Evolutionary conservation across 2,113 vertebrate species (phyloP), one percentile per base, ranked within the genome.

Genomic region (Pelusios castaneus): DNA sequence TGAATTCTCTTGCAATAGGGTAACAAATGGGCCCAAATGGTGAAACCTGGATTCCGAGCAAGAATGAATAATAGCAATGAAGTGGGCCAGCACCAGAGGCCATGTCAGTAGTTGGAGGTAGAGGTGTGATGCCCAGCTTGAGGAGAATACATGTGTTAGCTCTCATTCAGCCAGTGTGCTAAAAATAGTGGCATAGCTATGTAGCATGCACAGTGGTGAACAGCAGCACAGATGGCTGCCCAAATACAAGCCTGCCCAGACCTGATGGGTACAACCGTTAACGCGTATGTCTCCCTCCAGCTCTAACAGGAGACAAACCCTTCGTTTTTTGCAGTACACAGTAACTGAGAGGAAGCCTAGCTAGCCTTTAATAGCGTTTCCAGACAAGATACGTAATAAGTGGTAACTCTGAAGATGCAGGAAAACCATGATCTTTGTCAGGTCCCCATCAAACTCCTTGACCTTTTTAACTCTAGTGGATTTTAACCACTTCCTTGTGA

Each of bases 371-470:
- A n/a, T 67, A 16, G 34, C n/a, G 17, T 38, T 67, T 67, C 63
- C 0, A 9, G 41, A 25, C 41, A 34, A 1, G 85, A 22, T 1
- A 0, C 21, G 1, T 43, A 8, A 82, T 56, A 78, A 4, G 51
- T 31, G 16, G 51, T 52, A 51, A 47, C 73, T 47, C 60, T 17
- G 55, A 75, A 41, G 2, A 58, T 0, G 1, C 79, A 10, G 3
- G 1, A 8, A 8, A 75, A 51, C 52, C 31, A 0, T 80, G 22
- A 24, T 88, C 91, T 76, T 4, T 3, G 25, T 54, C 84, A 49
- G 84, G 56, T 43, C 84, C 58, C 84, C 88, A 49, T 60, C 19
- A 2, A 41, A 2, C 47, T 75, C 17, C 85, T 25, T 8, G 47
- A 77, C 73, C 60, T 79, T 86, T n/a, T 38, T 22, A 80, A 70